Percentiles rank a stretch among this genome's conserved stretches.
phyloP scores from a whole-genome alignment of 2,113 vertebrate genomes.

The Silurus asotus region DNA sequence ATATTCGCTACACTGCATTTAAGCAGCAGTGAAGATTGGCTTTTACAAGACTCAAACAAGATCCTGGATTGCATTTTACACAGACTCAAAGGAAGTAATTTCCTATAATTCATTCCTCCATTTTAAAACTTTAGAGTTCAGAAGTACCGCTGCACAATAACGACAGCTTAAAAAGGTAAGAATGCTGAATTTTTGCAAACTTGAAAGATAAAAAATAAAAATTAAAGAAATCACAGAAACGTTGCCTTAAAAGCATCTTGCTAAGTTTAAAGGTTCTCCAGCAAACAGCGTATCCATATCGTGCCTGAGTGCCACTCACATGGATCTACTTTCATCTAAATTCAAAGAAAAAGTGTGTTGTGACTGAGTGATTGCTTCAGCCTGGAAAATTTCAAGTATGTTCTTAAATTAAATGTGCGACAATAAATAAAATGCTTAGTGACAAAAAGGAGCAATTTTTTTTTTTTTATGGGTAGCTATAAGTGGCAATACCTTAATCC shows the following conservation, averaged over 20 bases:
- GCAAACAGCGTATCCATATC: not conserved
- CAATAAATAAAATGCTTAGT: not conserved
- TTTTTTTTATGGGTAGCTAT: not conserved
- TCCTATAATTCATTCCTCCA: not conserved
- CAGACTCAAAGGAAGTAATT: not conserved
- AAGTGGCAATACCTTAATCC: not conserved
- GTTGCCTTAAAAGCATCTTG: not conserved
- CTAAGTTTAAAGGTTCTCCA: not conserved
- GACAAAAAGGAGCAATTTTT: not conserved
- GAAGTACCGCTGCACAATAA: not conserved
- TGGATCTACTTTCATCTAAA: no score
- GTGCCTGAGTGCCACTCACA: not conserved
- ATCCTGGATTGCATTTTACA: not conserved
- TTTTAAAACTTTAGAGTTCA: not conserved
- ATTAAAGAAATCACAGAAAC: not conserved
- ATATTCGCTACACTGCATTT: not conserved
- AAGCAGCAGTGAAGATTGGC: not conserved
- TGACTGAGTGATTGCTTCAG: not conserved
- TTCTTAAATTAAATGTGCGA: not conserved
- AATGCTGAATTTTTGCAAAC: not conserved
- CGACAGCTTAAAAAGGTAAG: not conserved
- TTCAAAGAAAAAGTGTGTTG: not conserved
- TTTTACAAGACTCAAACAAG: not conserved
- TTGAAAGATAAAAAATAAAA: no score
- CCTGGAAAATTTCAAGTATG: not conserved